These are phyloP conservation scores for Ianthella basta DNA, from an alignment of 37 sponge, comb jelly and placozoan species.

Conservation along the genomic window DNA sequence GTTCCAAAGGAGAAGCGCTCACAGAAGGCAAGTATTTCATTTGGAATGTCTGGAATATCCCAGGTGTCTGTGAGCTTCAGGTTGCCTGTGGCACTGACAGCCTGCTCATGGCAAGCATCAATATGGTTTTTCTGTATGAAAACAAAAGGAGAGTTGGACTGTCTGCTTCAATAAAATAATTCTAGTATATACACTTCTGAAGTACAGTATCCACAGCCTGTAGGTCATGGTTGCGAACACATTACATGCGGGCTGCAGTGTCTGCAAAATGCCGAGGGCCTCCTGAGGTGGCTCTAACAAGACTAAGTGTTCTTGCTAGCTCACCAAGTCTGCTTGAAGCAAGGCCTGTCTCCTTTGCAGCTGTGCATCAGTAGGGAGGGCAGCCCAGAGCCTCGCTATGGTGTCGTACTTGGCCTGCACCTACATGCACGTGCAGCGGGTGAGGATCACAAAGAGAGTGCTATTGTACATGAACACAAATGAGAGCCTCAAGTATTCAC, in stretches of 20 bases:
- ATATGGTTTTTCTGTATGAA: conserved; percentile 13
- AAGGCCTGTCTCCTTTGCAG: conserved; percentile 50
- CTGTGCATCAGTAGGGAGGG: conserved; percentile 77
- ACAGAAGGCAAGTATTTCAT: conserved; percentile 52
- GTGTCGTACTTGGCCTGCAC: conserved; percentile 82
- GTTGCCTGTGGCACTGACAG: not conserved
- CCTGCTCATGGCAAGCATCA: conserved; percentile 3
- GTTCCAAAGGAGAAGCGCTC: conserved; percentile 47
- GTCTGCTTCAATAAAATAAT: no score
- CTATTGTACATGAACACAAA: conserved; percentile 19
- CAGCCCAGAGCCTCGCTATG: conserved; percentile 63
- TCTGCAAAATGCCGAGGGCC: not conserved
- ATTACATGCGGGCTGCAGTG: not conserved
- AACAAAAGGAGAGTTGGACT: no score
- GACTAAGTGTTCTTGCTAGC: no score
- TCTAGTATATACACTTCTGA: no score
- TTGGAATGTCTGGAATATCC: not conserved
- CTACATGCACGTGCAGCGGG: conserved; percentile 14
- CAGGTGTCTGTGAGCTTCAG: not conserved
- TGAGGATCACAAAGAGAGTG: not conserved
- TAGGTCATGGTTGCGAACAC: not conserved
- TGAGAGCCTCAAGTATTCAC: no score
- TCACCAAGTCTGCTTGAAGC: conserved; percentile 12
- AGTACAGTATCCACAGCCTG: no score
- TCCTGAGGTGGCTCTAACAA: no score